Evolutionary conservation across 2,113 vertebrate species (phyloP).

Genomic region (Malurus alboscapulatus): DNA sequence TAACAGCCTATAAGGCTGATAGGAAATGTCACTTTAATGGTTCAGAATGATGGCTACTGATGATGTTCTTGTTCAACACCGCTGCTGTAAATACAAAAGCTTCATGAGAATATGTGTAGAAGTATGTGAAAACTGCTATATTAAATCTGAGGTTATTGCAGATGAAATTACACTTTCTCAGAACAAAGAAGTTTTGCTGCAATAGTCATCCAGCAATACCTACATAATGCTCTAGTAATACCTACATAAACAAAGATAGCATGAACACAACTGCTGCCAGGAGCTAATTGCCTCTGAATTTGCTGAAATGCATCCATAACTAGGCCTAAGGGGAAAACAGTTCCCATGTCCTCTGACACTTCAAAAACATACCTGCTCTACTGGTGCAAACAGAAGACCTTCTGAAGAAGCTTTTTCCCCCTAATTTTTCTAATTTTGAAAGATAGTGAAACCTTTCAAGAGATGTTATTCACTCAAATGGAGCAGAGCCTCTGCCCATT

Average conservation of each 20-base stretch:
- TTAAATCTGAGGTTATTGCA: neutral
- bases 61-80: neutral
- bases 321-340: neutral
- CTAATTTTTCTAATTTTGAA: neutral
- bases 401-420: neutral
- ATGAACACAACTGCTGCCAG: neutral
- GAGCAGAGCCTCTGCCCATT: neutral
- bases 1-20: neutral
- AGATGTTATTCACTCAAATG: neutral
- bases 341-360: neutral
- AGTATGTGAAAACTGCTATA: neutral
- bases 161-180: neutral
- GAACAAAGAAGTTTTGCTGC: neutral
- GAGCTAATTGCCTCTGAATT: neutral
- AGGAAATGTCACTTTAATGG: neutral
- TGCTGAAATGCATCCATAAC: neutral
- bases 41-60: neutral
- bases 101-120: neutral
- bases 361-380: neutral
- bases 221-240: neutral
- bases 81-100: neutral
- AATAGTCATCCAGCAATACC: neutral
- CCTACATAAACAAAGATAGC: neutral
- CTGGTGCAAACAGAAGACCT: neutral
- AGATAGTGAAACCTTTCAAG: neutral